Evolutionary conservation across 2,888 invertebrate species (phyloP).

Genomic region (Eilema sororculum): DNA sequence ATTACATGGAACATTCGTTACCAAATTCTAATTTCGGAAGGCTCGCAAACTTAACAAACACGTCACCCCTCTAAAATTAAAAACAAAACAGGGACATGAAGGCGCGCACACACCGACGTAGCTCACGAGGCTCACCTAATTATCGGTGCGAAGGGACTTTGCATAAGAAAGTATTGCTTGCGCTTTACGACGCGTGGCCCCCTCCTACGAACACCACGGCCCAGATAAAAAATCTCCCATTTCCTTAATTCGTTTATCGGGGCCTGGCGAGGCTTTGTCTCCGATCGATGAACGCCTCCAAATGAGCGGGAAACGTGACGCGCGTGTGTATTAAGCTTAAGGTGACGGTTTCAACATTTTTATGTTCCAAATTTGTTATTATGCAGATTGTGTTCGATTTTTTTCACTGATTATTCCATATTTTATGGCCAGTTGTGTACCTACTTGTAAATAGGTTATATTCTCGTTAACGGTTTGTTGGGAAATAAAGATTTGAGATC

Average conservation of each 20-base stretch:
- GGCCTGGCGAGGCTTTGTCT: slow-evolving; percentile 84
- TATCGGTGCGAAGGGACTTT: slow-evolving; percentile 83
- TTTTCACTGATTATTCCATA: slow-evolving; percentile 34
- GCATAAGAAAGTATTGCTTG: slow-evolving; percentile 86
- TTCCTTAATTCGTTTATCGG: slow-evolving; percentile 88
- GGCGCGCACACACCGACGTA: slow-evolving; percentile 71
- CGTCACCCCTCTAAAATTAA: slow-evolving; percentile 70
- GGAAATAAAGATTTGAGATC: not conserved
- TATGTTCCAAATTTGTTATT: slow-evolving; percentile 47
- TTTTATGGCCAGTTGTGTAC: slow-evolving; percentile 26
- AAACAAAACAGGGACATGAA: slow-evolving; percentile 76
- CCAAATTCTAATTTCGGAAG: slow-evolving; percentile 30
- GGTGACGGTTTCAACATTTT: slow-evolving; percentile 69
- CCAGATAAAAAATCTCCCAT: slow-evolving; percentile 87
- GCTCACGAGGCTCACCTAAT: slow-evolving; percentile 74
- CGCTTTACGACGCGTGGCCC: slow-evolving; percentile 84
- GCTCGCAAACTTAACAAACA: slow-evolving; percentile 54
- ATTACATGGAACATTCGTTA: slow-evolving; percentile 11
- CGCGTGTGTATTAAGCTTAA: slow-evolving; percentile 83
- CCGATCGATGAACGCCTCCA: slow-evolving; percentile 85
- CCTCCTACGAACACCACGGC: slow-evolving; percentile 64
- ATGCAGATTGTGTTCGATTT: slow-evolving; percentile 40
- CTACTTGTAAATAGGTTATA: slow-evolving; percentile 5
- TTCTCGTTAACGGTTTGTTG: slow-evolving; percentile 7
- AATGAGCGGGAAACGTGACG: slow-evolving; percentile 85